A percentile compares a stretch with the other conserved stretches of the same genome.
Conservation (phyloP, 2,113 vertebrate genomes). For the Fregetta grallaria region DNA sequence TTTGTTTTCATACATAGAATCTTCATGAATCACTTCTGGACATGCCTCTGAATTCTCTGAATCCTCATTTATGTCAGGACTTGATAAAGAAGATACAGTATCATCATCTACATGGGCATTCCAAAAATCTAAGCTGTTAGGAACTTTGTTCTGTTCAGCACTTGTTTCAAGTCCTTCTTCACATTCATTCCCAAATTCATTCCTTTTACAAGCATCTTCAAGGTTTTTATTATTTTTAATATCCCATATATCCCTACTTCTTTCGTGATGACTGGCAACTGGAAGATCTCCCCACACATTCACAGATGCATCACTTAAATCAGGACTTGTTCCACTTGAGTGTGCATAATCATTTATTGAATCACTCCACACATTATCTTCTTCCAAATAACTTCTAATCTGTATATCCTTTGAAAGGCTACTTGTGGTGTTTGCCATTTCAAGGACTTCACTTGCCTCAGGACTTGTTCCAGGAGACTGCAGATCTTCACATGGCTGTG, state of each 20-base stretch:
- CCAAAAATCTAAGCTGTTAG: constrained; percentile 75
- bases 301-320: constrained; percentile 67
- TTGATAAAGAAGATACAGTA: constrained; percentile 75
- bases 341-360: constrained; percentile 78
- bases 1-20: not conserved
- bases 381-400: constrained; percentile 47
- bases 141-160: constrained; percentile 34
- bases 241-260: not conserved
- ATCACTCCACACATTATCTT: constrained; percentile 76
- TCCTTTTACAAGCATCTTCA: constrained; percentile 7
- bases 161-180: constrained; percentile 37
- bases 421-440: constrained; percentile 16
- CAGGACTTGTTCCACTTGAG: constrained; percentile 81
- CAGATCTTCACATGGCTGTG: constrained; percentile 68
- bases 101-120: constrained; percentile 72
- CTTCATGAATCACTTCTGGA: not conserved
- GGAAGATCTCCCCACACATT: constrained; percentile 56
- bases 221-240: not conserved
- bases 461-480: constrained; percentile 69
- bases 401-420: constrained; percentile 13
- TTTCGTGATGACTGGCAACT: not conserved
- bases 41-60: constrained; percentile 42
- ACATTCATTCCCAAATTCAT: not conserved
- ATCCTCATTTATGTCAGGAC: constrained; percentile 70
- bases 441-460: constrained; percentile 53